Base-by-base conservation (phyloP, 2,797 vertebrate species). In the Pelodytes ibericus region DNA sequence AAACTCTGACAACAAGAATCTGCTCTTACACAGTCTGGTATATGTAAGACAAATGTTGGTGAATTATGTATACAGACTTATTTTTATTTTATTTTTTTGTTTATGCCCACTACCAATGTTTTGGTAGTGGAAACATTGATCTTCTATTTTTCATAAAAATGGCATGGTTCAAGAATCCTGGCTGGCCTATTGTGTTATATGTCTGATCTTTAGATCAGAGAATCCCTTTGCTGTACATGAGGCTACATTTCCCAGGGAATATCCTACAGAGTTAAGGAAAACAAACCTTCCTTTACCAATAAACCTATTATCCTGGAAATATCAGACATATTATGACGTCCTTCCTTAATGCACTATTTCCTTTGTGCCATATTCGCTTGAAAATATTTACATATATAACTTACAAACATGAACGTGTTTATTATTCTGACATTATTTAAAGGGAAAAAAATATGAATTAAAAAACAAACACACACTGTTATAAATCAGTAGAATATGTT, bases 281-380 rank as follows among this genome's bases (percentile, higher is more conserved):
- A 22, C 31, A 60, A 60, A 30, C 60, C 31, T 18, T 62, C 60
- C 60, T 33, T 13, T 33, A 62, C 60, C 20, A 62, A 39, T 62
- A 62, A 36, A 62, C 36, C 60, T 30, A 31, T 61, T 61, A 61
- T 61, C 29, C 29, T 61, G 20, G 5, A 61, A 39, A 62, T 62
- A 62, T 36, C 31, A 62, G 20, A 39, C 15, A n/a, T 39, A 20
- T 39, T 8, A 39, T 62, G 60, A 62, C 60, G 60, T 62, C 31
- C 31, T 62, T 62, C 30, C 26, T 24, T 62, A 31, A 22, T 62
- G 30, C 27, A 62, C 60, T 22, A 24, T 36, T 62, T 62, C 30
- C 31, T 39, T 60, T 60, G 22, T 36, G 60, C n/a, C 27, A 39
- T 11, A 36, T 36, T 62, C 29, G 9, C 7, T 3, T 4, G 27